Evolutionary conservation across 2,797 vertebrate genomes (phyloP).

Genomic region (Sebastes cheni): DNA sequence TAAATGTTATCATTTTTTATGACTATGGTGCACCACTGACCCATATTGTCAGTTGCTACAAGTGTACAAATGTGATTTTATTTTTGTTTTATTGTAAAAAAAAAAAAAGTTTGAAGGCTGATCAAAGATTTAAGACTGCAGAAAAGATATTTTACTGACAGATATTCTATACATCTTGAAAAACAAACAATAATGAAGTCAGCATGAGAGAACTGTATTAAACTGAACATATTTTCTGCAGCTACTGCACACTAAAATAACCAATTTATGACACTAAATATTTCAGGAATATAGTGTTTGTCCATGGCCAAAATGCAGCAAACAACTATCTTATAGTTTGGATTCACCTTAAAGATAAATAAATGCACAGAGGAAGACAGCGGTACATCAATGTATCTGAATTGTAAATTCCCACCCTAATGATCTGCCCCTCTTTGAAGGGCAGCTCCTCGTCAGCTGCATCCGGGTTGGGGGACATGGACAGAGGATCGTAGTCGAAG

Average conservation of each 20-base stretch:
- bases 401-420: constrained; percentile 75
- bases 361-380: not conserved
- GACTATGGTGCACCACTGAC: not conserved
- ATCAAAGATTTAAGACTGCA: not conserved
- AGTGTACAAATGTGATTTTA: not conserved
- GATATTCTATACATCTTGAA: not conserved
- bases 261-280: not conserved
- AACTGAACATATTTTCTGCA: not conserved
- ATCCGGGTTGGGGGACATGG: constrained; percentile 98
- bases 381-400: not conserved
- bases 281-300: not conserved
- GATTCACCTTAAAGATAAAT: not conserved
- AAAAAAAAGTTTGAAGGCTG: not conserved
- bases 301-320: not conserved
- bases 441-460: constrained; percentile 96
- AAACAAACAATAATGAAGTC: not conserved
- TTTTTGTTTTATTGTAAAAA: not conserved
- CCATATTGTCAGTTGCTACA: not conserved
- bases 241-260: not conserved
- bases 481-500: constrained; percentile 96
- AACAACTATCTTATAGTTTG: not conserved
- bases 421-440: constrained; percentile 98
- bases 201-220: not conserved
- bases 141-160: not conserved
- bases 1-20: not conserved